Evolutionary conservation across 2,888 invertebrate genomes (phyloP), one percentile per base, ranked within the genome.

Genomic region (Cordylochernes scorpioides): DNA sequence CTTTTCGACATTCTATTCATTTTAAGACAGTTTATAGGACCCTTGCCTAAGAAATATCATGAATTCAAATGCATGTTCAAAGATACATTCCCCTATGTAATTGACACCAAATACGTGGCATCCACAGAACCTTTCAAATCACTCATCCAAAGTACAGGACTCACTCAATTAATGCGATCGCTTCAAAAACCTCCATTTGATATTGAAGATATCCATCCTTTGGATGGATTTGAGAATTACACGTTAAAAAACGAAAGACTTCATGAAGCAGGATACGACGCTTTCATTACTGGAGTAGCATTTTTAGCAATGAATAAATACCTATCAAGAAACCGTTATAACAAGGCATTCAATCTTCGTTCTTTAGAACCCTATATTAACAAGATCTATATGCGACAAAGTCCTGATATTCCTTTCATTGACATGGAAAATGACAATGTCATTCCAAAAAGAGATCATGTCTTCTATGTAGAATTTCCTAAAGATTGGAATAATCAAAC

Each of bases 201-300:
- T n/a, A n/a, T n/a, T n/a, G n/a, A n/a, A n/a, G n/a, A n/a, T n/a
- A n/a, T n/a, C n/a, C n/a, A n/a, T n/a, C n/a, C n/a, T n/a, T n/a
- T n/a, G n/a, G 30, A 28, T 24, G 28, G 26, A 12, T 32, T 28
- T 16, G 28, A 30, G 24, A 28, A 33, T 9, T 38, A 38, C 25
- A 22, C 28, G 12, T 13, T 44, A 5, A 36, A 43, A 4, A 45
- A 45, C 7, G 46, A 44, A 17, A 29, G 67, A 45, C 60, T 59
- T 24, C 80, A 82, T 52, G 74, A 80, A 49, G 80, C 80, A 21
- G 80, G 75, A 3, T 82, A 67, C 55, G 80, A 82, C 54, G 75
- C 80, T 3, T 78, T 62, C 52, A 60, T 75, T 25, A 78, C 80
- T 2, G 78, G 78, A 4, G n/a, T n/a, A n/a, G n/a, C n/a, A n/a